A percentile compares a stretch with the other conserved stretches of the same genome.
These are phyloP conservation scores for Babylonia areolata DNA, from an alignment of 1,140 invertebrate species.

Conservation along the genomic window DNA sequence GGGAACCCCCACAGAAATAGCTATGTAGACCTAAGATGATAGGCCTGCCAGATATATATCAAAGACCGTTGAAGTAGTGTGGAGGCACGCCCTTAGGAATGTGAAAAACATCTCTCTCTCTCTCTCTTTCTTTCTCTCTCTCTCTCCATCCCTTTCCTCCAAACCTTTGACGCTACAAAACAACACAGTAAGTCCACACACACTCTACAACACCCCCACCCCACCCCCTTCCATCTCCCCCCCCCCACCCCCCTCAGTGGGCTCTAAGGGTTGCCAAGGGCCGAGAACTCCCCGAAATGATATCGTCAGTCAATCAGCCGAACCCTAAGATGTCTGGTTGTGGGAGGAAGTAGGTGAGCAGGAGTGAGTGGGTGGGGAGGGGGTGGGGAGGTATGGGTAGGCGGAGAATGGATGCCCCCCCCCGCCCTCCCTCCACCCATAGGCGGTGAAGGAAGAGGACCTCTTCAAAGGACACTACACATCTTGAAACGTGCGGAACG, in stretches of 20 bases:
- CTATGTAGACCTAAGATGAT: too few relatives aligned
- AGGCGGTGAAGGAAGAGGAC: neutral
- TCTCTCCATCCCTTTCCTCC: neutral
- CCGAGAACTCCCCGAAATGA: neutral
- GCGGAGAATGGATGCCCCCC: too few relatives aligned
- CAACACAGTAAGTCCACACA: too few relatives aligned
- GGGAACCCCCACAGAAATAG: too few relatives aligned
- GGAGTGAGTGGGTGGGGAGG: too few relatives aligned
- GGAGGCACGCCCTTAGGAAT: too few relatives aligned
- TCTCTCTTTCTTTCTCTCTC: conserved; percentile 9
- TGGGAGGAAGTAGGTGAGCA: neutral
- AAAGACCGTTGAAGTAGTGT: too few relatives aligned
- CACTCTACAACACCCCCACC: neutral
- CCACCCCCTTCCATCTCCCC: neutral
- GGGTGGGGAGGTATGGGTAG: too few relatives aligned
- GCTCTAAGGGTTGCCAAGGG: neutral
- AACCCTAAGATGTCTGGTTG: neutral
- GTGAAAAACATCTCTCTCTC: conserved; percentile 26
- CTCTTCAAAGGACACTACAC: neutral
- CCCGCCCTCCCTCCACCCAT: too few relatives aligned
- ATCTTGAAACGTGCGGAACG: neutral
- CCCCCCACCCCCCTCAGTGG: neutral
- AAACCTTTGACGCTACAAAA: too few relatives aligned
- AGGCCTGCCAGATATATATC: too few relatives aligned
- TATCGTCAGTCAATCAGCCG: conserved; percentile 1